Base-by-base conservation (phyloP, 1,140 invertebrate species). In the Drosophila virilis region DNA sequence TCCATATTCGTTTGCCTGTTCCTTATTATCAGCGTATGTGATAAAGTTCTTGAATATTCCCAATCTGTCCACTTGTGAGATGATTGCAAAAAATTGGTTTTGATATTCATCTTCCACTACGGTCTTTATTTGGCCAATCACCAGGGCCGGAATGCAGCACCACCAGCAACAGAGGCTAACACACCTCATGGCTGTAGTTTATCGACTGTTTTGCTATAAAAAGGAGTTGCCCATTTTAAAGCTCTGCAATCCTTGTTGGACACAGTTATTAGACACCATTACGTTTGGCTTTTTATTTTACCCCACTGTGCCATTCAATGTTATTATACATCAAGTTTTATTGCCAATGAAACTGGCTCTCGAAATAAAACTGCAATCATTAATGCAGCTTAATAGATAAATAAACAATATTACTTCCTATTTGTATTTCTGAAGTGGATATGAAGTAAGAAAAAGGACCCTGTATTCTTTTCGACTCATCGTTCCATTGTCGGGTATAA, bases 211-310 rank as follows among this genome's bases (percentile, higher is more conserved):
- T 54, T 9, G 7, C n/a, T 13, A 1, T 10, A 9, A 3, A 13
- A 8, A 17, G 8, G 0, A 12, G 4, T 42, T 58, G 8, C 8
- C 42, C 9, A 43, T 13, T 32, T 32, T 3, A 13, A 58, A 33
- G 17, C 55, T 15, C 6, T 64, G 8, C n/a, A 32, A 22, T n/a
- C 28, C 15, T 52, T 66, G 45, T 43, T 43, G 57, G 50, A n/a
- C 32, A 32, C 32, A 58, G 22, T 38, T 38, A 71, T 71, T 71
- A 57, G 0, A 32, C 6, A 9, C 10, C 50, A 64, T 64, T 35
- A 50, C 7, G n/a, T 9, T 28, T 32, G 3, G 2, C 8, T 10
- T 17, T 6, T 5, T n/a, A 58, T n/a, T 9, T 33, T 33, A 15
- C 52, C 33, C 38, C 10, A 4, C 6, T 10, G 28, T 6, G 6